A percentile compares a stretch with the other conserved stretches of the same genome.
These are phyloP conservation scores for Cyphomyrus discorhynchus DNA, from an alignment of 2,113 vertebrate species.

Conservation along the genomic window DNA sequence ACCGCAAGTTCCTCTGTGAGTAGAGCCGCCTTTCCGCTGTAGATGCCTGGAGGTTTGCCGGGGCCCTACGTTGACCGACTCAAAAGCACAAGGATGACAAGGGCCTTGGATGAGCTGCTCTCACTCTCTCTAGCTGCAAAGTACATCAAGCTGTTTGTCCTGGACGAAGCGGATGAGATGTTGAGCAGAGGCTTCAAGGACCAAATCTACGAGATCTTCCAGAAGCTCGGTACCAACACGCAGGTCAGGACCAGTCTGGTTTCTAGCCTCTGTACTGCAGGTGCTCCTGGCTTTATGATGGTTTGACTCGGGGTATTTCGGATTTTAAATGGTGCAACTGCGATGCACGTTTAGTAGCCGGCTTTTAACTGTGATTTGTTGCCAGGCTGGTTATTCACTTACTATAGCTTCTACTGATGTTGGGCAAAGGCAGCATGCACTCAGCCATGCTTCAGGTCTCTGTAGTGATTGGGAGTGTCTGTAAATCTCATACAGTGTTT, in stretches of 20 bases:
- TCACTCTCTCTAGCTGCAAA: constrained; percentile 52
- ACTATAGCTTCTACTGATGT: neutral
- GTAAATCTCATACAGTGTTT: too few relatives aligned
- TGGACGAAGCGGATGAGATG: constrained; percentile 76
- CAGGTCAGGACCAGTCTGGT: constrained; percentile 49
- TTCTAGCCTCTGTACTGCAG: constrained; percentile 30
- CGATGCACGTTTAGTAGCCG: neutral
- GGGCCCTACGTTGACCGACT: neutral
- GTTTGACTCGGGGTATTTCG: neutral
- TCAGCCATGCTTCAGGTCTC: neutral
- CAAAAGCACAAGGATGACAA: neutral
- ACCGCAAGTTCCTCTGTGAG: constrained; percentile 74
- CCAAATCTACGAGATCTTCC: constrained; percentile 76
- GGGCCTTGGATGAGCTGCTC: neutral
- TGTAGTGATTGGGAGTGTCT: neutral
- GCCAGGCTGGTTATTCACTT: neutral
- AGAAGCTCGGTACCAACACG: constrained; percentile 67
- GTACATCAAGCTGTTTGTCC: constrained; percentile 69
- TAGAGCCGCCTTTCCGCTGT: constrained; percentile 7
- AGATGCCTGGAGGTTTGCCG: neutral
- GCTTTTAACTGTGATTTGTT: neutral
- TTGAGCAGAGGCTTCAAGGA: constrained; percentile 73
- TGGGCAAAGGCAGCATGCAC: neutral
- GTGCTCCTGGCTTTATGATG: neutral
- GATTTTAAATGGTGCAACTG: neutral